Evolutionary conservation across 2,797 vertebrate species (phyloP), one percentile per base, ranked within the genome.

Genomic region (Oreortyx pictus): DNA sequence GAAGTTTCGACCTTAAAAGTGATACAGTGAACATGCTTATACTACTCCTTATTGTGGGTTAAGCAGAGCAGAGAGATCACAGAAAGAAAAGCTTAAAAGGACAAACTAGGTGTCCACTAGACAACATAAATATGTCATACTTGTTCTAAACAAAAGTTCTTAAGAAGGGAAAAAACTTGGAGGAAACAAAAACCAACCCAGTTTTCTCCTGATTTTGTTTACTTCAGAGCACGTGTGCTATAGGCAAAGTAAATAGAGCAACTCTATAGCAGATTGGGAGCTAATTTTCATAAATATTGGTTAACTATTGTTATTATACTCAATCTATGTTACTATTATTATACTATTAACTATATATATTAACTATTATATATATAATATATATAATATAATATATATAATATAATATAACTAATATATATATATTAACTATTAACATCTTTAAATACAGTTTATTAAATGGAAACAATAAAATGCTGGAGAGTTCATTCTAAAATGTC

Each of bases 71-170:
- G 14, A 65, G 46, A 66, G 31, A 11, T 71, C 57, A 88, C 22
- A 49, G 49, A 23, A 81, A 82, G 16, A 47, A 65, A 78, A 80
- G 54, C 20, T 50, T 50, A 24, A 92, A 90, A n/a, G 16, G 7
- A 87, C 83, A 27, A 59, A 52, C 20, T 41, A 64, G 31, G 19
- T 79, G 74, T 66, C 86, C 73, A 75, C 74, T 27, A 86, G 24
- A 29, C 18, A 75, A 47, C 1, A 0, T 52, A 77, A 90, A 71
- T 62, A 89, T 65, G 66, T 86, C 33, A 59, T 44, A 74, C 18
- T 59, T 93, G 33, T 33, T 62, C 64, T 61, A 60, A 88, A 89
- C 44, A 82, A 47, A 82, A 91, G 67, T 88, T 91, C 43, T 65
- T 80, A 80, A 61, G 41, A 47, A 83, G 72, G 9, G 25, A 18